A percentile compares a stretch with the other conserved stretches of the same genome.
Conservation (phyloP, 92 coral and sea anemone genomes). For the Epizoanthus scotinus region DNA sequence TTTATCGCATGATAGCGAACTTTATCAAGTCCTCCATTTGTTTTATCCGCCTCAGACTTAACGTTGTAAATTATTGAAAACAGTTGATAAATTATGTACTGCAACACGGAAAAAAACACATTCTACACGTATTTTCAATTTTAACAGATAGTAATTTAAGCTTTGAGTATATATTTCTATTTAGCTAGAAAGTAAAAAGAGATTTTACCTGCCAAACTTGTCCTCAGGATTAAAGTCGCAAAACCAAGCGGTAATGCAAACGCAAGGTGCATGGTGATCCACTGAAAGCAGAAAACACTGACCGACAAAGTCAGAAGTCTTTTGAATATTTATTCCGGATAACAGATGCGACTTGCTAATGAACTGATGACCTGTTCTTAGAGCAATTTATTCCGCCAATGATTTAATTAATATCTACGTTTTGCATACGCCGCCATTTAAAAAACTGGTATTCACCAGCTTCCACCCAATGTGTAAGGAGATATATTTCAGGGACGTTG, state of each 20-base stretch:
- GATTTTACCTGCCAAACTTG: conserved; percentile 9
- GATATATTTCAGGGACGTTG: too few relatives aligned
- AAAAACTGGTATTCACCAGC: too few relatives aligned
- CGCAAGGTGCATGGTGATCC: conserved; percentile 5
- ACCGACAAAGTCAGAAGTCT: conserved; percentile 18
- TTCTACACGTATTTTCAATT: background rate
- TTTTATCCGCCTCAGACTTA: too few relatives aligned
- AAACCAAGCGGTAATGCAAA: background rate
- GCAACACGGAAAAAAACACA: too few relatives aligned
- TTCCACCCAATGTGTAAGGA: too few relatives aligned
- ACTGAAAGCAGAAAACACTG: conserved; percentile 14
- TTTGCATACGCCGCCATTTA: too few relatives aligned
- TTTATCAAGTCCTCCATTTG: too few relatives aligned
- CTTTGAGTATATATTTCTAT: background rate
- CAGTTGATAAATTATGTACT: too few relatives aligned
- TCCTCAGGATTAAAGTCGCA: background rate
- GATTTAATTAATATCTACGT: too few relatives aligned
- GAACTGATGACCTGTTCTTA: conserved; percentile 1
- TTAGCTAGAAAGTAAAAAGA: background rate
- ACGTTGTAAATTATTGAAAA: too few relatives aligned
- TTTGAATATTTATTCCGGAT: background rate
- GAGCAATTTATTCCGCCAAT: too few relatives aligned
- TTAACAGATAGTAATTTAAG: conserved; percentile 5
- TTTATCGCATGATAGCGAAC: too few relatives aligned
- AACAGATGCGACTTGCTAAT: background rate